Percentiles rank a stretch among this genome's conserved stretches.
These are phyloP conservation scores for Gonatopus flavifemur DNA, from an alignment of 1,140 invertebrate genomes.

Conservation along the genomic window DNA sequence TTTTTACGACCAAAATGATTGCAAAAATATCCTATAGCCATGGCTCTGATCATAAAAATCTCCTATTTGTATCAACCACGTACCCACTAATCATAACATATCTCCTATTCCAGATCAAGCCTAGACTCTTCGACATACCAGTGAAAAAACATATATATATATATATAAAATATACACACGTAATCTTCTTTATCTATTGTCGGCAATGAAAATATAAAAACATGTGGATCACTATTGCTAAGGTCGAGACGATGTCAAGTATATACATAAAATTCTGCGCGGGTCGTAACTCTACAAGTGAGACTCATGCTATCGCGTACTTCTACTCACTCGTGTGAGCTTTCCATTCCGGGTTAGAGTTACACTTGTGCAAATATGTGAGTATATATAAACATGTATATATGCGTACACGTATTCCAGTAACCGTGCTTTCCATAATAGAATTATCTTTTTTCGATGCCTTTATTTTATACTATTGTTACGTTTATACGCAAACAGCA, in stretches of 20 bases:
- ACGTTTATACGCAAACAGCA: constrained; percentile 37
- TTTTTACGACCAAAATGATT: constrained; percentile 32
- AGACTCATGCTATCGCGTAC: too few species aligned
- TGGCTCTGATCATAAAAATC: constrained; percentile 26
- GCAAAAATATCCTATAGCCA: constrained; percentile 33
- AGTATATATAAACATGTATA: too few species aligned
- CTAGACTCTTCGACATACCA: constrained; percentile 32
- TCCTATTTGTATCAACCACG: constrained; percentile 26
- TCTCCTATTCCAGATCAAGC: constrained; percentile 51
- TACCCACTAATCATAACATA: constrained; percentile 48
- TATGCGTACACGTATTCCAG: not conserved
- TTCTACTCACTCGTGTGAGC: too few species aligned
- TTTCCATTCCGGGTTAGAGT: too few species aligned
- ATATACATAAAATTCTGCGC: not conserved
- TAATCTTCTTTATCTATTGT: constrained; percentile 22
- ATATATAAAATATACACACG: constrained; percentile 1
- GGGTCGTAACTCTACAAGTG: too few species aligned
- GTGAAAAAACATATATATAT: constrained; percentile 21
- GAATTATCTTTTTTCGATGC: constrained; percentile 35
- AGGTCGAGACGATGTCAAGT: constrained; percentile 21
- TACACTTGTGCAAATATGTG: too few species aligned
- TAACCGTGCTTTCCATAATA: constrained; percentile 19
- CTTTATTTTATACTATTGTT: constrained; percentile 46
- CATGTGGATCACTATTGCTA: constrained; percentile 22
- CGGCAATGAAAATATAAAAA: constrained; percentile 26